Conservation (phyloP, 2,797 vertebrate species). For the Melanitta fusca region DNA sequence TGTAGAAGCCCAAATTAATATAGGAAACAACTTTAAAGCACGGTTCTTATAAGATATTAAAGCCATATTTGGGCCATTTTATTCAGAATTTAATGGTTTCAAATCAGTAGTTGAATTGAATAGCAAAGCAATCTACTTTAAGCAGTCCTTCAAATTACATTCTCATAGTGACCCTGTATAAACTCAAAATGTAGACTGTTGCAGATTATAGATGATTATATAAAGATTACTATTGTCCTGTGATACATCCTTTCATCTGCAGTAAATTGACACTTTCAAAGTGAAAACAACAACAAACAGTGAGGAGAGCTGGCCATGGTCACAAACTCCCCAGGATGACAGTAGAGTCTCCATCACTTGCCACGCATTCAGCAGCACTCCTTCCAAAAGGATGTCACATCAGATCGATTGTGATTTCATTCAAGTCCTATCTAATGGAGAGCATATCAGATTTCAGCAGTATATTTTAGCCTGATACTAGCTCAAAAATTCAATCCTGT, state of each 20-base stretch:
- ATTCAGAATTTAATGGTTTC: background rate
- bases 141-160: background rate
- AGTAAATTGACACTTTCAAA: background rate
- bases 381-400: background rate
- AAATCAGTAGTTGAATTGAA: background rate
- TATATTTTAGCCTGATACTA: background rate
- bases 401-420: background rate
- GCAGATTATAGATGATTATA: background rate
- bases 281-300: background rate
- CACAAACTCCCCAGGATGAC: background rate
- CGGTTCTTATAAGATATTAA: background rate
- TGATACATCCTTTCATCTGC: background rate
- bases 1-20: background rate
- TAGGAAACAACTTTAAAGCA: background rate
- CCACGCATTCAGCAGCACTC: background rate
- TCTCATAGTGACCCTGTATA: background rate
- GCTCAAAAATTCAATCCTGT: background rate
- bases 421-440: background rate
- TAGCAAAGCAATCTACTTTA: background rate
- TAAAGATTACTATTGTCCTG: background rate
- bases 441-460: background rate
- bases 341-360: background rate
- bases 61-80: background rate
- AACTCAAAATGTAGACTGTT: background rate
- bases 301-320: background rate